A percentile compares a stretch with the other conserved stretches of the same genome.
Conservation (phyloP, 2,888 invertebrate genomes). For the Tetragonula carbonaria region DNA sequence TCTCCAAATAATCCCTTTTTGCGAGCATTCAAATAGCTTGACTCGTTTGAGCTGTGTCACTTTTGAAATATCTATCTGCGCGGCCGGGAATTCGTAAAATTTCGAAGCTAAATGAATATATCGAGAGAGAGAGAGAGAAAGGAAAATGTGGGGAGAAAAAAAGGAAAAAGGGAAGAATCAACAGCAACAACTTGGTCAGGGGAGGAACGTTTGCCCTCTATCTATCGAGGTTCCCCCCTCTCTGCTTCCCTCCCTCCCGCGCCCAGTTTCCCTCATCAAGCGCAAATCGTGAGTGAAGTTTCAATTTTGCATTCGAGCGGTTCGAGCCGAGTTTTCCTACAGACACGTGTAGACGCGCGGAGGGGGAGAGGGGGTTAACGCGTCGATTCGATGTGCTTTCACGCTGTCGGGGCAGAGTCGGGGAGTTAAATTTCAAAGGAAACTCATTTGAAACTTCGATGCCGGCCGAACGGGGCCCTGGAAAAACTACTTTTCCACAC, state of each 20-base stretch:
- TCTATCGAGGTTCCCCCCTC: background rate
- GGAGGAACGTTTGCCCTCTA: background rate
- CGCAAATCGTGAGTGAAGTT: slow-evolving; percentile 46
- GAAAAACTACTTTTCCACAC: slow-evolving; percentile 66
- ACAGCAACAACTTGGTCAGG: background rate
- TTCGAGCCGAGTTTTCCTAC: background rate
- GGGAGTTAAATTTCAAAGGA: slow-evolving; percentile 71
- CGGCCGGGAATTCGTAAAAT: slow-evolving; percentile 2
- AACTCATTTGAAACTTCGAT: slow-evolving; percentile 70
- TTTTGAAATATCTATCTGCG: slow-evolving; percentile 1
- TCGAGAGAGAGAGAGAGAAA: background rate
- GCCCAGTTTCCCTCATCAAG: slow-evolving; percentile 24
- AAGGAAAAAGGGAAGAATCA: background rate
- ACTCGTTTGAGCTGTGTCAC: slow-evolving; percentile 1
- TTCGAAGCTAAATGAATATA: background rate
- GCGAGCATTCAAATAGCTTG: background rate
- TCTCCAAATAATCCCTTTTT: background rate
- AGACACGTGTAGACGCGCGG: slow-evolving; percentile 18
- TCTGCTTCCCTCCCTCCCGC: too few relatives aligned
- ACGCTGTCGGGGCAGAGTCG: slow-evolving; percentile 24
- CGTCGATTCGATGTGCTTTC: slow-evolving; percentile 43
- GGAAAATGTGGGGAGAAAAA: background rate
- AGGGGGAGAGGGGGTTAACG: slow-evolving; percentile 13
- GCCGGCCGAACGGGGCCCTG: slow-evolving; percentile 68
- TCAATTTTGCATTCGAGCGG: slow-evolving; percentile 46